phyloP scores from a whole-genome alignment of 2,797 vertebrate genomes.

The Halcyon chelicuti region DNA sequence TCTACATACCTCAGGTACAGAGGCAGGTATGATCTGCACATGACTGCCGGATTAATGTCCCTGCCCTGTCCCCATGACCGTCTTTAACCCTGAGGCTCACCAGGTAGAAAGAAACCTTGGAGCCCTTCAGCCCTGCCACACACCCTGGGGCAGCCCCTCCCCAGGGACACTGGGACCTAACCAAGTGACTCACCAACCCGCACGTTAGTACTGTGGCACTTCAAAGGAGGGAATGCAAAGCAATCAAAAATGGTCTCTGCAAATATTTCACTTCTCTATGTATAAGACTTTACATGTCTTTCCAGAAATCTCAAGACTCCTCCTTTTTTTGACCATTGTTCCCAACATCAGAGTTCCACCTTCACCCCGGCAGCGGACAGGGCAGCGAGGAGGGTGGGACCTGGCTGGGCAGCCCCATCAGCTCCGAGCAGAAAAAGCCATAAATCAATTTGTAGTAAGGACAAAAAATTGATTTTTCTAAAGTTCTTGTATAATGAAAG shows the following conservation, averaged over 20 bases:
- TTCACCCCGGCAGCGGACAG: rapidly evolving
- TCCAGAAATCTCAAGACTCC: neutral
- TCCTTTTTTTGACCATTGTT: rapidly evolving
- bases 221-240: neutral
- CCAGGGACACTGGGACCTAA: too few species aligned
- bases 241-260: rapidly evolving
- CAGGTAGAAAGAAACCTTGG: too few species aligned
- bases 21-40: rapidly evolving
- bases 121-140: neutral
- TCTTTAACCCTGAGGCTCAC: neutral
- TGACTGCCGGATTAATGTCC: neutral
- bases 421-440: neutral
- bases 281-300: neutral
- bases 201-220: too few species aligned
- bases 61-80: neutral
- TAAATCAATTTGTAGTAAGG: constrained; percentile 1
- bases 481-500: neutral
- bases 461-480: neutral
- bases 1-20: too few species aligned
- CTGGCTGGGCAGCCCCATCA: neutral
- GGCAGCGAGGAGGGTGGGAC: rapidly evolving
- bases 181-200: too few species aligned
- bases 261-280: neutral
- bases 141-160: too few species aligned
- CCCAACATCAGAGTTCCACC: rapidly evolving